phyloP scores from a whole-genome alignment of 2,113 vertebrate genomes.

The Tamias sibiricus region DNA sequence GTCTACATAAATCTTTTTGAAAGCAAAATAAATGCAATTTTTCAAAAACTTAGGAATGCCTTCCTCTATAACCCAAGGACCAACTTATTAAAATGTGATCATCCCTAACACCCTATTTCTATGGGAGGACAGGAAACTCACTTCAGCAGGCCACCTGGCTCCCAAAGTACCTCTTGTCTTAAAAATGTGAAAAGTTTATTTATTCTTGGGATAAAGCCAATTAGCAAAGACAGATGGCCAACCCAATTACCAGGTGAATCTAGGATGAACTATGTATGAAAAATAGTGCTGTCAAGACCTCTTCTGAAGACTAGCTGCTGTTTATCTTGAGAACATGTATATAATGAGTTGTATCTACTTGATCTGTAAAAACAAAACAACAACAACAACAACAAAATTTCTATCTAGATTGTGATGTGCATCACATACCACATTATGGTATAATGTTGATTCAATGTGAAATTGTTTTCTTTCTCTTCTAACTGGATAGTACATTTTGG shows the following conservation, averaged over 20 bases:
- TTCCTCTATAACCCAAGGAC: neutral
- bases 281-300: neutral
- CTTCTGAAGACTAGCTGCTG: neutral
- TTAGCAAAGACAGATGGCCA: neutral
- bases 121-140: neutral
- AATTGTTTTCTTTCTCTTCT: neutral
- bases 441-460: neutral
- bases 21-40: neutral
- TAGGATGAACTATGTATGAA: neutral
- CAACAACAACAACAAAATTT: neutral
- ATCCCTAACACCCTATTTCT: neutral
- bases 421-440: neutral
- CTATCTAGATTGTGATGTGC: neutral
- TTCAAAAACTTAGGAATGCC: neutral
- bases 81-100: neutral
- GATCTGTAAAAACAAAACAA: neutral
- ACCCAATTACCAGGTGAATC: neutral
- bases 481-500: neutral
- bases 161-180: neutral
- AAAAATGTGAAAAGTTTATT: neutral
- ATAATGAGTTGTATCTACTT: neutral
- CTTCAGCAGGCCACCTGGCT: neutral
- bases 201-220: neutral
- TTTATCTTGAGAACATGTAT: neutral
- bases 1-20: neutral